Percentiles rank a stretch among this genome's conserved stretches.
phyloP scores from a whole-genome alignment of 1,140 invertebrate genomes.

The Meteorus sp. region DNA sequence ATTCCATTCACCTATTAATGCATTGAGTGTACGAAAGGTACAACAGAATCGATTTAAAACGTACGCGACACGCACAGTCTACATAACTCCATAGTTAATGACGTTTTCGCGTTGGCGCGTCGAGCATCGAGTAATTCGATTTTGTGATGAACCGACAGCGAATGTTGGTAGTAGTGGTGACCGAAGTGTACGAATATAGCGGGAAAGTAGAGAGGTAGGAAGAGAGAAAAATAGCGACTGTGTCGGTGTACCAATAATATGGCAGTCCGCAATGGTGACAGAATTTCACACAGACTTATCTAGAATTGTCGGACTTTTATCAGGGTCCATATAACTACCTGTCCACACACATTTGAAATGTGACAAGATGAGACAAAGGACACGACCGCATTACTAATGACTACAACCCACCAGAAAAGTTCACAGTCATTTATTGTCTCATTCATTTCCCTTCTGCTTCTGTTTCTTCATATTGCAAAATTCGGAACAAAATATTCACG shows the following conservation, averaged over 20 bases:
- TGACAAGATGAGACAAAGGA: too few relatives aligned
- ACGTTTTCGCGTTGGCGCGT: slow-evolving; percentile 54
- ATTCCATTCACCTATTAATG: neutral
- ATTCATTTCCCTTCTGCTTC: too few relatives aligned
- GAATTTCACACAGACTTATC: slow-evolving; percentile 25
- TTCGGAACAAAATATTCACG: too few relatives aligned
- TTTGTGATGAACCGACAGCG: slow-evolving; percentile 38
- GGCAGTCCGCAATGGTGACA: slow-evolving; percentile 21
- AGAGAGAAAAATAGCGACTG: slow-evolving; percentile 4
- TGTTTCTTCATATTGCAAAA: too few relatives aligned
- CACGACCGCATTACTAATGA: too few relatives aligned
- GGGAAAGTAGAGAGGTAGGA: neutral
- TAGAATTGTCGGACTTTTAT: slow-evolving; percentile 7
- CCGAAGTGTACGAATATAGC: neutral
- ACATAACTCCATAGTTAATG: slow-evolving; percentile 55
- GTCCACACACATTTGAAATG: too few relatives aligned
- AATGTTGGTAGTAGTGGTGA: neutral
- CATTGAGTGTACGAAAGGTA: slow-evolving; percentile 37
- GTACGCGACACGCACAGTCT: slow-evolving; percentile 52
- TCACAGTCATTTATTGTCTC: too few relatives aligned
- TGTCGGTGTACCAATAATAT: slow-evolving; percentile 24
- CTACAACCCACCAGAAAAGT: too few relatives aligned
- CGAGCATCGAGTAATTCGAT: slow-evolving; percentile 54
- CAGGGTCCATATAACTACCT: neutral
- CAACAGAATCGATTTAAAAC: slow-evolving; percentile 54